Evolutionary conservation across 2,797 vertebrate species (phyloP).

Genomic region (Neostethus bicornis): DNA sequence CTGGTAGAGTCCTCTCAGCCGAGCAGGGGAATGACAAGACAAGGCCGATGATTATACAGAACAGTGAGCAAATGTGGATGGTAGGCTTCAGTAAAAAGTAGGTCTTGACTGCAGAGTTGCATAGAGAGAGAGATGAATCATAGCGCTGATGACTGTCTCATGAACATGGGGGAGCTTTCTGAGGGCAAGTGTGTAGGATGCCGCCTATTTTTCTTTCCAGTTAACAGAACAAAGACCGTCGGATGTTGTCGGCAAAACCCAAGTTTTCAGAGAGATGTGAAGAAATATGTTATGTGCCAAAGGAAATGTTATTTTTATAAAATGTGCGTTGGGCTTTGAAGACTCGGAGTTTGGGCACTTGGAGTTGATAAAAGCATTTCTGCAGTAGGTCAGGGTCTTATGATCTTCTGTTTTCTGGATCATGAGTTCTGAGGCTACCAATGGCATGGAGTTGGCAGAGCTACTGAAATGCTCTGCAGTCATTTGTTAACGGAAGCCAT

Average conservation of each 20-base stretch:
- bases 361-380: slow-evolving; percentile 26
- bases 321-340: slow-evolving; percentile 19
- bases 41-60: slow-evolving; percentile 20
- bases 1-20: slow-evolving; percentile 11
- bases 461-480: slow-evolving; percentile 36
- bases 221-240: slow-evolving; percentile 21
- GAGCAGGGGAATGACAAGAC: slow-evolving; percentile 25
- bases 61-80: slow-evolving; percentile 41
- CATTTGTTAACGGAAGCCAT: slow-evolving; percentile 54
- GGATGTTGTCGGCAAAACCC: background rate
- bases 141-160: slow-evolving; percentile 22
- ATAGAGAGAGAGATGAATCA: slow-evolving; percentile 38
- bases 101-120: slow-evolving; percentile 34
- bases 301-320: slow-evolving; percentile 13
- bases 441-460: slow-evolving; percentile 34
- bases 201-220: slow-evolving; percentile 17
- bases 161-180: slow-evolving; percentile 19
- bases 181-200: slow-evolving; percentile 8
- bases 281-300: slow-evolving; percentile 11
- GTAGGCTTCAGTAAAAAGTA: slow-evolving; percentile 38
- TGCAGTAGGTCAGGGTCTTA: slow-evolving; percentile 48
- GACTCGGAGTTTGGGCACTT: slow-evolving; percentile 15
- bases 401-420: slow-evolving; percentile 57
- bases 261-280: slow-evolving; percentile 17
- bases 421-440: slow-evolving; percentile 44